Evolutionary conservation across 2,797 vertebrate genomes (phyloP).

Genomic region (Sebastolobus altivelis): DNA sequence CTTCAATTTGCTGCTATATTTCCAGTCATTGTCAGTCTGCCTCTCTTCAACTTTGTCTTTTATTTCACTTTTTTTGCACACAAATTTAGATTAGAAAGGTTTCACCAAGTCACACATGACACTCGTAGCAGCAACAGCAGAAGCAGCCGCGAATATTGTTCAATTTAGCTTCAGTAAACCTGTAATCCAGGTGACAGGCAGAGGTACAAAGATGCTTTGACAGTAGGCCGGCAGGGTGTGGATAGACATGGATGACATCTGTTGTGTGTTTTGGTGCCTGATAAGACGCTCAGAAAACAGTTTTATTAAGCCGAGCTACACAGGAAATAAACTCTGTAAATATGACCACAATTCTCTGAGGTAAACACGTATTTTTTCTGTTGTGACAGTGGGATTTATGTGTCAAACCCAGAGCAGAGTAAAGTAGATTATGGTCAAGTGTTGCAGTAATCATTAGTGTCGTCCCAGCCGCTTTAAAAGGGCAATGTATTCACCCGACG

Average conservation of each 20-base stretch:
- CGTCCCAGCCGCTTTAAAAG: conserved; percentile 36
- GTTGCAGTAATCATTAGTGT: conserved; percentile 45
- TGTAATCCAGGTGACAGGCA: conserved; percentile 39
- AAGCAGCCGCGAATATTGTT: conserved; percentile 2
- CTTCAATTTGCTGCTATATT: conserved; percentile 18
- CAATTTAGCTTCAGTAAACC: conserved; percentile 27
- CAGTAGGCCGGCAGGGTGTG: neutral
- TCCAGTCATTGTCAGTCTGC: neutral
- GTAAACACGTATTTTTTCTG: conserved; percentile 6
- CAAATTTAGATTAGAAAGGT: conserved; percentile 24
- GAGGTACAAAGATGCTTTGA: conserved; percentile 35
- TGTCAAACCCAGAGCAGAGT: neutral
- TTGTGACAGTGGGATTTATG: conserved; percentile 34
- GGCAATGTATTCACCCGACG: conserved; percentile 40
- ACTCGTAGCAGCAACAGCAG: neutral
- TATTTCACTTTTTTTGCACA: neutral
- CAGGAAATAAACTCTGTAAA: conserved; percentile 32
- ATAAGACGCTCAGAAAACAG: conserved; percentile 32
- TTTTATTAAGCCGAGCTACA: conserved; percentile 32
- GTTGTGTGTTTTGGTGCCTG: conserved; percentile 27
- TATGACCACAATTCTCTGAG: conserved; percentile 25
- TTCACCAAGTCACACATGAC: conserved; percentile 9
- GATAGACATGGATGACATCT: neutral
- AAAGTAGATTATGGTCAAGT: conserved; percentile 47
- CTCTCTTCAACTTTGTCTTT: neutral